Percentiles rank a stretch among this genome's conserved stretches.
These are phyloP conservation scores for Pongo abelii DNA, from an alignment of 2,113 vertebrate species.

Conservation along the genomic window DNA sequence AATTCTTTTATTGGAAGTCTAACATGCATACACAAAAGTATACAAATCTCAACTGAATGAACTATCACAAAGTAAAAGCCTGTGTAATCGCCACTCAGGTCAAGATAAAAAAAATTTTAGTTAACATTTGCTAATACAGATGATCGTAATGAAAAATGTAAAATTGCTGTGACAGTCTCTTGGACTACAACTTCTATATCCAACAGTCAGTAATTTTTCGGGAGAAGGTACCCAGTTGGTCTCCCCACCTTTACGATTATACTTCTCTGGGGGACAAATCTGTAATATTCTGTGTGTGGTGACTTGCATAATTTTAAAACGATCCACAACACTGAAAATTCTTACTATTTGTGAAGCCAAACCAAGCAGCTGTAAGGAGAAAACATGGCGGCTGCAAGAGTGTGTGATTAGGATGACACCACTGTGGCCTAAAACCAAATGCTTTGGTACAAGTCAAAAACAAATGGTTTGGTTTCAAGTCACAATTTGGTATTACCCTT, in stretches of 20 bases:
- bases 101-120: not conserved
- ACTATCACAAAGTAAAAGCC: not conserved
- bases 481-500: not conserved
- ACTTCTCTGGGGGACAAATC: not conserved
- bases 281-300: not conserved
- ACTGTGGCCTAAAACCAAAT: not conserved
- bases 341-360: not conserved
- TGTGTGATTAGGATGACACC: not conserved
- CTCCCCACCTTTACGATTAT: not conserved
- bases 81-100: not conserved
- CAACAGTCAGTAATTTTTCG: not conserved
- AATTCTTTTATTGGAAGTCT: not conserved
- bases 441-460: too few relatives aligned
- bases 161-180: not conserved
- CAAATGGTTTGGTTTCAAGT: accelerated
- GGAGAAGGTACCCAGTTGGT: accelerated
- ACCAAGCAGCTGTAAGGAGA: not conserved
- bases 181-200: not conserved
- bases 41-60: not conserved
- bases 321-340: not conserved
- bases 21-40: not conserved
- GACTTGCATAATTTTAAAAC: not conserved
- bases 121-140: not conserved
- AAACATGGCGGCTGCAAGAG: accelerated
- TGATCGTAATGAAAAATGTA: not conserved